Evolutionary conservation across 1,140 invertebrate species (phyloP), one percentile per base, ranked within the genome.

Genomic region (Papilio polyxenes): DNA sequence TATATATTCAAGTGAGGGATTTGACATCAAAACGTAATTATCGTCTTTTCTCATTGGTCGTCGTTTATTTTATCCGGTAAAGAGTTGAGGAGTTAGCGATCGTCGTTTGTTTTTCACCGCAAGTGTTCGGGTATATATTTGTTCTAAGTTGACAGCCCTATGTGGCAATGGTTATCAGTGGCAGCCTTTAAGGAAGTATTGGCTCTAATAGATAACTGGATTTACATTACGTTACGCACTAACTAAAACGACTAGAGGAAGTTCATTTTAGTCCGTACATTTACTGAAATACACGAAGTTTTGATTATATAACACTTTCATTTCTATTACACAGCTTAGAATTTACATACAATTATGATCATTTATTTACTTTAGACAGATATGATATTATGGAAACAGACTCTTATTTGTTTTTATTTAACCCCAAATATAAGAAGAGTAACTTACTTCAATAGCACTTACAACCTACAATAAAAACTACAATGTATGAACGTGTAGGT

Each of bases 201-300:
- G 17, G 51, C 10, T 23, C 44, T 80, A 78, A 62, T 69, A 59
- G 77, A 62, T 79, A 80, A 80, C 62, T 80, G 75, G 40, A 80
- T 69, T 80, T 80, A 80, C 78, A 80, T 80, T 80, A 69, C 78
- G 78, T 80, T 48, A 80, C 56, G 59, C 78, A 62, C 78, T 69
- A 80, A 80, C 78, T 69, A 80, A 23, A 65, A 40, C 76, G 31
- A 79, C 53, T 62, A 56, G 9, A 80, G 78, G 78, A 80, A 80
- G 78, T 49, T 69, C 78, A 80, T 48, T 62, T 17, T 65, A 65
- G 31, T 31, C 75, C 65, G 40, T 72, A 31, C 75, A 23, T 76
- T 76, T 76, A 49, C 23, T 76, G 49, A 76, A 76, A 53, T 51
- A 51, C 49, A 51, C 49, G 9, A 51, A 49, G 44, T 31, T 15